Conservation (phyloP, 2,797 vertebrate genomes). For the Lacerta viridis region DNA sequence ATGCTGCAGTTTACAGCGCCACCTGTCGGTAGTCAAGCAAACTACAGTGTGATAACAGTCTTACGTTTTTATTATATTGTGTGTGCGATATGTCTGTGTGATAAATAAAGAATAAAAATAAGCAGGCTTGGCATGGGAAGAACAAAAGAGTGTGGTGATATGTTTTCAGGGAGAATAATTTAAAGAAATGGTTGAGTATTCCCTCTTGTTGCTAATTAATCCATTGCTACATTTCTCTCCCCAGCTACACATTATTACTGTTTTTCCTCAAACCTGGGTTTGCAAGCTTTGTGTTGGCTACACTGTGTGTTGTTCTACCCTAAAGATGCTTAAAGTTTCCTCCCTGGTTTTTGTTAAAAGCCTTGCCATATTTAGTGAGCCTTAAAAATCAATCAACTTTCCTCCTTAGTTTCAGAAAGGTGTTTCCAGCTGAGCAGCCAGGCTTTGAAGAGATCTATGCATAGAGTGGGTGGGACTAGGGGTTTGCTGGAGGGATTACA, state of each 20-base stretch:
- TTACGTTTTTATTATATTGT: no score
- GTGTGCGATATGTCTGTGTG: no score
- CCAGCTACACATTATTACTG: not conserved
- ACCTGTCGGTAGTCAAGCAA: no score
- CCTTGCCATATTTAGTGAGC: slow-evolving; percentile 27
- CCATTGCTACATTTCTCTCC: not conserved
- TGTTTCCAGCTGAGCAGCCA: slow-evolving; percentile 53
- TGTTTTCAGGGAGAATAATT: no score
- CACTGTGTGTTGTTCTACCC: rapidly evolving
- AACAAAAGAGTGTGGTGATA: no score
- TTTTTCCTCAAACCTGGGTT: not conserved
- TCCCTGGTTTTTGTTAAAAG: slow-evolving; percentile 25
- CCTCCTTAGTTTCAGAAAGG: slow-evolving; percentile 49
- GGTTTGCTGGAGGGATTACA: slow-evolving; percentile 29
- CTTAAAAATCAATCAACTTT: slow-evolving; percentile 35
- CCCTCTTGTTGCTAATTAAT: no score
- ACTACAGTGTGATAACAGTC: no score
- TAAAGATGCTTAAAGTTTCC: slow-evolving; percentile 30
- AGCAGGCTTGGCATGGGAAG: no score
- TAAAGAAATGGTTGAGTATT: no score
- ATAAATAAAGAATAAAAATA: no score
- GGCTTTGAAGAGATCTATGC: slow-evolving; percentile 42
- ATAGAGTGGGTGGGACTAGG: slow-evolving; percentile 28
- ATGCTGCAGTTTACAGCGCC: no score
- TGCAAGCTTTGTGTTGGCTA: not conserved